Evolutionary conservation across 2,797 vertebrate genomes (phyloP).

Genomic region (Hirundo rustica): DNA sequence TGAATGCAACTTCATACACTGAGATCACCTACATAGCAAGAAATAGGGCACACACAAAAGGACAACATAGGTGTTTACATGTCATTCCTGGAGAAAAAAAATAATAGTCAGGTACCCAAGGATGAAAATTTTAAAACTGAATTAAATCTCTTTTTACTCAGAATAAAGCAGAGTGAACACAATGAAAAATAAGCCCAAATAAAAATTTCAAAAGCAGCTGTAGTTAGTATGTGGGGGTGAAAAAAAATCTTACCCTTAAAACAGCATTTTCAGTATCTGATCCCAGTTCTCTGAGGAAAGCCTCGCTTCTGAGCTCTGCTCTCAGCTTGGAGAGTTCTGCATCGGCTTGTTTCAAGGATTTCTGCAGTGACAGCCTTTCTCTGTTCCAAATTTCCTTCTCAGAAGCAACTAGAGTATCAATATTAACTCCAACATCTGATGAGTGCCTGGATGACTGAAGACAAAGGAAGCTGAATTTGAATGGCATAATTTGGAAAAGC

Average conservation of each 20-base stretch:
- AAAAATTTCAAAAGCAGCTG: background rate
- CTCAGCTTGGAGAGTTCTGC: conserved; percentile 84
- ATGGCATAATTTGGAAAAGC: background rate
- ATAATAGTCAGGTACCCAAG: background rate
- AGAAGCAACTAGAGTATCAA: conserved; percentile 77
- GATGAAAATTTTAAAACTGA: background rate
- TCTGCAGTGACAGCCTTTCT: conserved; percentile 85
- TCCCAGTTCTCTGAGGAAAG: conserved; percentile 81
- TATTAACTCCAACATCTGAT: conserved; percentile 60
- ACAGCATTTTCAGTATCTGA: conserved; percentile 83
- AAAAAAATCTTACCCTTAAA: conserved; percentile 82
- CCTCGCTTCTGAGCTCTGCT: conserved; percentile 84
- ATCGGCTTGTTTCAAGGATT: conserved; percentile 83
- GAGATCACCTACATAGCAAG: background rate
- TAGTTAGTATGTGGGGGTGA: background rate
- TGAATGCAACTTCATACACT: background rate
- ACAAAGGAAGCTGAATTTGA: background rate
- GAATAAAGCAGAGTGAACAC: background rate
- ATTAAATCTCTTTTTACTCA: background rate
- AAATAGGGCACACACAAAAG: background rate
- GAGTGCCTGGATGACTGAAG: conserved; percentile 73
- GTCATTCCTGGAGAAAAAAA: background rate
- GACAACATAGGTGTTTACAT: background rate
- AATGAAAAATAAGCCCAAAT: background rate
- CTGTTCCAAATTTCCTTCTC: conserved; percentile 87